phyloP scores from a whole-genome alignment of 2,113 vertebrate species.

The Melanostigma gelatinosum region DNA sequence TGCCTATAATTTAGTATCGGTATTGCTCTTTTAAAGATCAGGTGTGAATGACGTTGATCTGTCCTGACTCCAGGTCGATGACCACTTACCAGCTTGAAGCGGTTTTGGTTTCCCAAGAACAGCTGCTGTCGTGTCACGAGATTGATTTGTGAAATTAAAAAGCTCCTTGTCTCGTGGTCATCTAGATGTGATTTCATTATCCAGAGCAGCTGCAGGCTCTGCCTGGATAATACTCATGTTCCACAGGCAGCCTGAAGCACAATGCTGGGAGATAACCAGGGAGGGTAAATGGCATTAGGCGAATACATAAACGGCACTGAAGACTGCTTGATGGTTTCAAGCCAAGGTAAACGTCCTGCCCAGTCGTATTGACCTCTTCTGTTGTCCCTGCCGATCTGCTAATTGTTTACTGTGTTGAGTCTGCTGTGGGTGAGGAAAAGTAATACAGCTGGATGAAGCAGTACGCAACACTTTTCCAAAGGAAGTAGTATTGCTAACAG shows the following conservation, averaged over 20 bases:
- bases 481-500: too few species aligned
- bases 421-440: background rate
- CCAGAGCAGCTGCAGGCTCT: background rate
- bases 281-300: background rate
- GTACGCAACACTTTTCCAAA: background rate
- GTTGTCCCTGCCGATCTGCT: background rate
- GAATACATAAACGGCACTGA: background rate
- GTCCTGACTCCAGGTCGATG: too few species aligned
- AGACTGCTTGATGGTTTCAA: slow-evolving; percentile 2
- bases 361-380: background rate
- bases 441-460: background rate
- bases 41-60: too few species aligned
- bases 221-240: background rate
- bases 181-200: background rate
- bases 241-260: background rate
- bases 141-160: too few species aligned
- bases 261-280: background rate
- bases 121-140: too few species aligned
- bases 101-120: too few species aligned
- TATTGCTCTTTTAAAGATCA: too few species aligned
- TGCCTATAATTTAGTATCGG: too few species aligned
- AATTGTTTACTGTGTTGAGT: background rate
- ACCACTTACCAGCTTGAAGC: too few species aligned
- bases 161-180: background rate
- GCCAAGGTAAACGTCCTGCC: background rate